A percentile compares a stretch with the other conserved stretches of the same genome.
These are phyloP conservation scores for Cyprinodon tularosa DNA, from an alignment of 2,113 vertebrate species.

Conservation along the genomic window DNA sequence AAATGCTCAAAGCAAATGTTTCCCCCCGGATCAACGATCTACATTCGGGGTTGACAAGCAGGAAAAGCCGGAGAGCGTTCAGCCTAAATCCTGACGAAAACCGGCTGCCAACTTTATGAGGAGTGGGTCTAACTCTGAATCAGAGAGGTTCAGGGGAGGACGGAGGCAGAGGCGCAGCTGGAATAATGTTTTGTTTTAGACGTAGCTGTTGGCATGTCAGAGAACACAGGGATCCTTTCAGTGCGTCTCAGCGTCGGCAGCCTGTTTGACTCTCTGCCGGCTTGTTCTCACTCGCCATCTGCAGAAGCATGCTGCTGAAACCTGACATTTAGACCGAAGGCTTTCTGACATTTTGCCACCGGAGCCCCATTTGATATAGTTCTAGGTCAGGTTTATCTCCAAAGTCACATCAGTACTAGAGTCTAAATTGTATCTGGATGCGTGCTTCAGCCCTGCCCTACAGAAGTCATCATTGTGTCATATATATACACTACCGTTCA, in stretches of 20 bases:
- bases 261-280: conserved; percentile 65
- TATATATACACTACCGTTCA: no score
- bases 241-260: conserved; percentile 57
- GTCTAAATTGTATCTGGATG: background rate
- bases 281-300: conserved; percentile 43
- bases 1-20: background rate
- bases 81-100: conserved; percentile 20
- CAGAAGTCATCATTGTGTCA: background rate
- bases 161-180: conserved; percentile 69
- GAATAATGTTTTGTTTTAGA: conserved; percentile 82
- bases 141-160: conserved; percentile 39
- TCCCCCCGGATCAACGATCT: conserved; percentile 6
- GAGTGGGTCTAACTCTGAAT: conserved; percentile 42
- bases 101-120: conserved; percentile 19
- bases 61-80: background rate
- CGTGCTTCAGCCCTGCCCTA: no score
- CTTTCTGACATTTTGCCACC: conserved; percentile 1
- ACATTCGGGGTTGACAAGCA: background rate
- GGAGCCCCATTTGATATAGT: background rate
- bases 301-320: conserved; percentile 21
- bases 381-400: background rate
- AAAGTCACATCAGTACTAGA: no score
- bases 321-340: conserved; percentile 3
- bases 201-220: conserved; percentile 69
- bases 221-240: conserved; percentile 82